Evolutionary conservation across 1,140 invertebrate species (phyloP), one percentile per base, ranked within the genome.

Genomic region (Drosophila rhopaloa): DNA sequence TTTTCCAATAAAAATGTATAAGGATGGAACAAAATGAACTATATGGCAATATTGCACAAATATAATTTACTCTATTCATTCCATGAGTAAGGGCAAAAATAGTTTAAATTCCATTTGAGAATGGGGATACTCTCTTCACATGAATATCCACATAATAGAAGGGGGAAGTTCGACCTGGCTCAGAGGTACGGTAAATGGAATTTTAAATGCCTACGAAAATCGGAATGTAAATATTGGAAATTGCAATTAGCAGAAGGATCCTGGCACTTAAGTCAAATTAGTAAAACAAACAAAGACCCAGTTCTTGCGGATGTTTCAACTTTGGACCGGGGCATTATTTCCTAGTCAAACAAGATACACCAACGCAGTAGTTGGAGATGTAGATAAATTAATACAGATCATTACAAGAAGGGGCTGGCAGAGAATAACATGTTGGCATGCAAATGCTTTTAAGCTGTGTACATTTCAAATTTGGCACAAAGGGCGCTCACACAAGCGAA

Each of bases 251-350:
- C 58, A 62, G 48, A 38, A n/a, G 48, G 27, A 51, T 51, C 27
- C 46, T 37, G 58, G 47, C 57, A 60, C 61, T 82, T 53, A 81
- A 81, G 60, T 56, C 58, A 82, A 78, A 82, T 82, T 82, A 82
- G 63, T 65, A 29, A 56, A 29, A 47, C 58, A 81, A 65, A 57
- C 51, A 71, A 47, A 43, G 43, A 46, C 24, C 16, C 38, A 38
- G 55, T 56, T 43, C 37, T 65, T 14, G 57, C 40, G 11, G n/a
- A 57, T 19, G 27, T 35, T 16, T 32, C 13, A 8, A 51, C 27
- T 51, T 14, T 27, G 19, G 19, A 10, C 10, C 19, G 5, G 48
- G n/a, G 37, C 35, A 66, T 66, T 55, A 67, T 56, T 71, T 50
- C 47, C 37, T n/a, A 51, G 32, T 43, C 43, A 58, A 62, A 62